Base-by-base conservation (phyloP, 2,888 invertebrate species). In the Pyrrhopygopsis socrates region DNA sequence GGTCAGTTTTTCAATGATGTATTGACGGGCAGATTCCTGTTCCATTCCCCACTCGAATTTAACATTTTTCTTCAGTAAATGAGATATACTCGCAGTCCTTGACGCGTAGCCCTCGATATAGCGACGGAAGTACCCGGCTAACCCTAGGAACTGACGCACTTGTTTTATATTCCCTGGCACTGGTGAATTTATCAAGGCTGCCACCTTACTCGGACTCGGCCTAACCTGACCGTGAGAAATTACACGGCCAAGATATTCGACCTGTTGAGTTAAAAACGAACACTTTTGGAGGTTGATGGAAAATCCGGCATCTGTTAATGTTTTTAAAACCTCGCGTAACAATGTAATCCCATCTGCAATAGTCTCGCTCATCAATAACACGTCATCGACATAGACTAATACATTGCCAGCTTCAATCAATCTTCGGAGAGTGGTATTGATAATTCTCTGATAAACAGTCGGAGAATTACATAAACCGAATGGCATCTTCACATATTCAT, bases 391-490 rank as follows among this genome's bases (percentile, higher is more conserved):
- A n/a, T n/a, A n/a, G n/a, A n/a, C n/a, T n/a, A n/a, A n/a, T n/a
- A n/a, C n/a, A n/a, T n/a, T n/a, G n/a, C n/a, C 34, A 0, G 24
- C 63, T 1, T 91, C 76, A 4, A 89, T 89, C 27, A 54, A 68
- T 2, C 65, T 18, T 9, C 81, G 79, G 2, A 90, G 41, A 4
- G 91, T 91, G 0, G 88, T 67, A 45, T 82, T 83, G 4, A 90
- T 91, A 5, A 91, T 88, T 1, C 88, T 78, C 54, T 91, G 91
- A 45, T 90, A 91, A 15, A 89, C 89, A 0, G 78, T 70, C 2
- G 87, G 89, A 1, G 89, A 71, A 58, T 91, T 89, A 22, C 27
- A 13, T 20, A 90, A 20, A 1, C 90, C 90, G 54, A 27, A 90
- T 0, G 86, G 87, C 86, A 90, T 87, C 38, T 84, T 86, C 0